A percentile compares a stretch with the other conserved stretches of the same genome.
Conservation (phyloP, 2,797 vertebrate species). For the Phataginus tetradactyla region DNA sequence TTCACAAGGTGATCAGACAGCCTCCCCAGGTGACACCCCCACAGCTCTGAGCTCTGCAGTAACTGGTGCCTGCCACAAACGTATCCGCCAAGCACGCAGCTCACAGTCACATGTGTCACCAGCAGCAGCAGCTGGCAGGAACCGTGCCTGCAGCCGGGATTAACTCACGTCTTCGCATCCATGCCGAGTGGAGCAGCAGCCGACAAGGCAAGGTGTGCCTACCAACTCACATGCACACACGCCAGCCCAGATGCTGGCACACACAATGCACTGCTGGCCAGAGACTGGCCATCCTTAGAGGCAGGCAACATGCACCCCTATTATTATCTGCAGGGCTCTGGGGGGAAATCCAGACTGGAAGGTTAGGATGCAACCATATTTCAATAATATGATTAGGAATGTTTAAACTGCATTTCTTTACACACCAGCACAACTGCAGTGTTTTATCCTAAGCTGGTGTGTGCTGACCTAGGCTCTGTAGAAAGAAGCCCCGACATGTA, state of each 20-base stretch:
- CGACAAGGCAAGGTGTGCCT: not conserved
- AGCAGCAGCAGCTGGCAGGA: constrained; percentile 66
- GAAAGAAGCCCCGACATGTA: not conserved
- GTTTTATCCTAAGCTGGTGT: not conserved
- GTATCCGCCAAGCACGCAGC: constrained; percentile 42
- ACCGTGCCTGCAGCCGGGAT: constrained; percentile 57
- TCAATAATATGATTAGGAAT: not conserved
- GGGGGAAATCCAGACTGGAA: not conserved
- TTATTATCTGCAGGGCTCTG: not conserved
- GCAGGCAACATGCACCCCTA: not conserved
- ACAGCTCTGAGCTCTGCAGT: constrained; percentile 63
- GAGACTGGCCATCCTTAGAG: not conserved
- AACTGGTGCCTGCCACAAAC: constrained; percentile 62
- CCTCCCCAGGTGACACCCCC: constrained; percentile 68
- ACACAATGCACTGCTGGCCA: constrained; percentile 40
- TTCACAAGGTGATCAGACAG: constrained; percentile 67
- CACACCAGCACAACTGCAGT: not conserved
- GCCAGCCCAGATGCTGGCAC: constrained; percentile 18
- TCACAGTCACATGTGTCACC: constrained; percentile 76
- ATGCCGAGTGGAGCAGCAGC: constrained; percentile 65
- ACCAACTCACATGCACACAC: constrained; percentile 48
- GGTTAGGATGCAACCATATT: not conserved
- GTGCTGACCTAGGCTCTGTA: not conserved
- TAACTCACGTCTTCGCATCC: constrained; percentile 72
- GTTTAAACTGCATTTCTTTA: not conserved